phyloP scores from a whole-genome alignment of 1,140 invertebrate genomes.

The Whitmania pigra region DNA sequence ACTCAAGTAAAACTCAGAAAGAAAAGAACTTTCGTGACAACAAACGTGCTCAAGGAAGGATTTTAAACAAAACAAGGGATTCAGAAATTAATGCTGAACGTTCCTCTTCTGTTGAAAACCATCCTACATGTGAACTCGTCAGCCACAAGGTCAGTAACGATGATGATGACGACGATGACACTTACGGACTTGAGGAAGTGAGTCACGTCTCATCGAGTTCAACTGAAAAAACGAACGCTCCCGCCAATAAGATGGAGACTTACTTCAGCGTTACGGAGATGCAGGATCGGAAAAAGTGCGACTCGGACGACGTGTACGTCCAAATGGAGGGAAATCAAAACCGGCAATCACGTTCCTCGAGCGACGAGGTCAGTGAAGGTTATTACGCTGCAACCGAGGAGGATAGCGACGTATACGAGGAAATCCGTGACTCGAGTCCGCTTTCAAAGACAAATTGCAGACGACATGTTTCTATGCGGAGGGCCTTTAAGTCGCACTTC shows the following conservation, averaged over 20 bases:
- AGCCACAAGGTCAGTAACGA: background rate
- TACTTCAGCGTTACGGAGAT: conserved; percentile 6
- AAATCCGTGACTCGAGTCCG: too few relatives aligned
- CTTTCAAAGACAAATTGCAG: too few relatives aligned
- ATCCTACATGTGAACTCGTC: background rate
- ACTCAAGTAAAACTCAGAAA: too few relatives aligned
- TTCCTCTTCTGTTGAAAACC: too few relatives aligned
- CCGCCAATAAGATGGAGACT: conserved; percentile 3
- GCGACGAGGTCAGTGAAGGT: background rate
- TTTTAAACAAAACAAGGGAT: too few relatives aligned
- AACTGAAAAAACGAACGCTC: background rate
- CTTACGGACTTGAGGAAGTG: background rate
- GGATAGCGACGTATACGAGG: too few relatives aligned
- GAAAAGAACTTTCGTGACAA: too few relatives aligned
- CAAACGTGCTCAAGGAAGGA: too few relatives aligned
- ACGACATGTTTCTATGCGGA: too few relatives aligned
- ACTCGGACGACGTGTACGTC: background rate
- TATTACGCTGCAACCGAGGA: background rate
- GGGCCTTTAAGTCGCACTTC: too few relatives aligned
- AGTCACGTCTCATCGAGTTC: background rate
- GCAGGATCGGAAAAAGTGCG: background rate
- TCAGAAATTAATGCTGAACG: too few relatives aligned
- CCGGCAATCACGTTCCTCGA: background rate
- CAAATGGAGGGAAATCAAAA: background rate
- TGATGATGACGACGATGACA: background rate